phyloP scores from a whole-genome alignment of 2,113 vertebrate species.

The Heterochromis multidens region DNA sequence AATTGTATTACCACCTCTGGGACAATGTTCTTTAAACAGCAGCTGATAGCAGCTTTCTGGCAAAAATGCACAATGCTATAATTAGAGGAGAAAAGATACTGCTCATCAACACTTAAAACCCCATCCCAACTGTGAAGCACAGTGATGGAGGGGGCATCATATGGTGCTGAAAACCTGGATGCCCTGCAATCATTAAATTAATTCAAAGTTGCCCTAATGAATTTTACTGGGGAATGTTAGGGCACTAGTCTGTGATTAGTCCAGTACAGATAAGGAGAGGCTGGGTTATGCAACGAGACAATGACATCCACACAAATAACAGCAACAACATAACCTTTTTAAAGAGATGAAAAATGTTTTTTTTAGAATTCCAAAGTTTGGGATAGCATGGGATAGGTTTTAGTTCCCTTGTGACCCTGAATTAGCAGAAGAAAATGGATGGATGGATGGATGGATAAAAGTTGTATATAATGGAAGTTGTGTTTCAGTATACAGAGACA shows the following conservation, averaged over 20 bases:
- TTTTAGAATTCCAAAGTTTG: neutral
- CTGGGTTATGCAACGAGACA: neutral
- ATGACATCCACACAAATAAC: neutral
- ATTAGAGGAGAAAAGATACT: neutral
- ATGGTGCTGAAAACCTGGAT: neutral
- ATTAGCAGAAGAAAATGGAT: neutral
- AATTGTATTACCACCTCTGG: too few species aligned
- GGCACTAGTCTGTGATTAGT: neutral
- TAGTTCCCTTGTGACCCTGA: neutral
- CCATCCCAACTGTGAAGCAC: neutral
- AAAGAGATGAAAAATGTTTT: neutral
- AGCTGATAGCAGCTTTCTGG: neutral
- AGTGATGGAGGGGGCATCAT: neutral
- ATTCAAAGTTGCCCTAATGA: neutral
- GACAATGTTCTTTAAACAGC: neutral
- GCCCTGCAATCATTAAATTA: neutral
- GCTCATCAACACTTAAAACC: neutral
- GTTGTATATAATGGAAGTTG: neutral
- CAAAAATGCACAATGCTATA: neutral
- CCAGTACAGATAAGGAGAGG: neutral
- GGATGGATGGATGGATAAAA: neutral
- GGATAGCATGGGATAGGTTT: neutral
- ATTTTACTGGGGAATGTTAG: neutral
- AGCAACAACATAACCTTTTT: neutral
- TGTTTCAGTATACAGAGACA: neutral